A percentile compares a stretch with the other conserved stretches of the same genome.
phyloP scores from a whole-genome alignment of 2,113 vertebrate genomes.

The Petroica traversi region DNA sequence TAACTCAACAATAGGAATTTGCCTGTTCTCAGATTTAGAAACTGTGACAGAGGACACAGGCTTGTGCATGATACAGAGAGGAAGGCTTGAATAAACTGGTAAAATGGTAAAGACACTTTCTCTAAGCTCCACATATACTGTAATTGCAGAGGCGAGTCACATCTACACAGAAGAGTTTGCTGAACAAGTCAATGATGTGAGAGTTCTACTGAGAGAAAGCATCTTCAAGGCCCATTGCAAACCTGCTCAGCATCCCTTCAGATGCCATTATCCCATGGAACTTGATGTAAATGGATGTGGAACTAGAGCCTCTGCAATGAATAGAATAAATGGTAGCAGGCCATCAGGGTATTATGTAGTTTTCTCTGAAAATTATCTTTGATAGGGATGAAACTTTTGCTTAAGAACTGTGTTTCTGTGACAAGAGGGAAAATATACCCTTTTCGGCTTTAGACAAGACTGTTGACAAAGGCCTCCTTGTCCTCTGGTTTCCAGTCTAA shows the following conservation, averaged over 20 bases:
- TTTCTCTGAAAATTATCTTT: not conserved
- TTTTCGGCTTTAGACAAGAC: not conserved
- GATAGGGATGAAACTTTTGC: not conserved
- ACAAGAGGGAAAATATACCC: not conserved
- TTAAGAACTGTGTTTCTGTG: not conserved
- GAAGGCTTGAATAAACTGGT: not conserved
- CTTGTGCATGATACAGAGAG: not conserved
- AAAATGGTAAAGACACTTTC: not conserved
- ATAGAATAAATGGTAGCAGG: not conserved
- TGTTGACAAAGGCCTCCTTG: not conserved
- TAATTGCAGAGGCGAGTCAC: not conserved
- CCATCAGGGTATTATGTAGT: not conserved
- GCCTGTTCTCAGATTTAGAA: not conserved
- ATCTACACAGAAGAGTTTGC: not conserved
- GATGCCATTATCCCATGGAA: not conserved
- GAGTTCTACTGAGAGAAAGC: not conserved
- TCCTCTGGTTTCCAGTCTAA: not conserved
- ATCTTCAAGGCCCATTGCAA: not conserved
- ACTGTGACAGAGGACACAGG: not conserved
- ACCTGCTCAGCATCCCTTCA: not conserved
- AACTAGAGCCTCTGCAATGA: not conserved
- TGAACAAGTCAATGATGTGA: rapidly evolving
- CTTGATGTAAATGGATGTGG: not conserved
- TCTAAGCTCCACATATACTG: not conserved
- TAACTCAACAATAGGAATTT: not conserved